Evolutionary conservation across 2,888 invertebrate genomes (phyloP), one percentile per base, ranked within the genome.

Genomic region (Lapara coniferarum): DNA sequence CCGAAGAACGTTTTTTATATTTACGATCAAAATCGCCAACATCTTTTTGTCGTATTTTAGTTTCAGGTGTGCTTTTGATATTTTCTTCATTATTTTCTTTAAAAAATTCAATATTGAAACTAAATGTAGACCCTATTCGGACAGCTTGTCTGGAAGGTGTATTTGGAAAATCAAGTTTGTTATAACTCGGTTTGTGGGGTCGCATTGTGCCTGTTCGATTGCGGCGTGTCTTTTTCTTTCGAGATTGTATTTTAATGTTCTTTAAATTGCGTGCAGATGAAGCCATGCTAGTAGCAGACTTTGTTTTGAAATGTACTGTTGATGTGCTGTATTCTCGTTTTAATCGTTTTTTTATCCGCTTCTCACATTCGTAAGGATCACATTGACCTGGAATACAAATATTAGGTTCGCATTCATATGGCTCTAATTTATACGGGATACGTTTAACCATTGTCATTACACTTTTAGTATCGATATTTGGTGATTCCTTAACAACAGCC

Each of bases 41-140:
- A 44, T 52, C 14, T 66, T 66, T 67, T 25, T 52, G 14, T n/a
- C 30, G 37, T 5, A 14, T 66, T 19, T 66, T 73, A n/a, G 66
- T 16, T 51, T 70, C 53, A 44, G 49, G 70, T 7, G 69, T 25
- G 66, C 12, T 70, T 25, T 10, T 59, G n/a, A 66, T 51, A 70
- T 59, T 16, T 12, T 30, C 30, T 3, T 69, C 68, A 51, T 69
- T 68, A 69, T 52, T 78, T 66, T 80, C 73, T 77, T 82, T 85
- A 69, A 70, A 76, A 76, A 85, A 84, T 70, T 84, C 81, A 25
- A 85, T 69, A 67, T 81, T 74, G 68, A 85, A 81, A 66, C 78
- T 80, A 69, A 81, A 81, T 51, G 73, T 78, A 19, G 86, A 86
- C 46, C 81, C 79, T 59, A 84, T 72, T n/a, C 78, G 78, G 6